These are phyloP conservation scores for Drosophila jambulina DNA, from an alignment of 1,140 invertebrate genomes.

Conservation along the genomic window DNA sequence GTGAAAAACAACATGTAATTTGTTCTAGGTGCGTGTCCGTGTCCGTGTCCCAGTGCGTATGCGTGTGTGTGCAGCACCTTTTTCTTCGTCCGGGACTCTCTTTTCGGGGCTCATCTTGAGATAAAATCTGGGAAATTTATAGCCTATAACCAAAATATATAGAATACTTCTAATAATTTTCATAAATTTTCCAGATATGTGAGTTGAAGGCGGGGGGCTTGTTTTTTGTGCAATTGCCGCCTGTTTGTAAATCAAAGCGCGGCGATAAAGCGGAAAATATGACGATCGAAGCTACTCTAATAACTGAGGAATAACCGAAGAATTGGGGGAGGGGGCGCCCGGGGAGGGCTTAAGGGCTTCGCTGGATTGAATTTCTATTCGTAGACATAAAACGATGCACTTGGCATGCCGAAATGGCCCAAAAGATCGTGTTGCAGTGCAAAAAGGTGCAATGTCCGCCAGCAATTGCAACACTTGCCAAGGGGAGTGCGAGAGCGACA, in stretches of 20 bases:
- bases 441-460: conserved; percentile 79
- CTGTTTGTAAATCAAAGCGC: conserved; percentile 75
- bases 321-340: neutral
- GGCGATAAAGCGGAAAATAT: conserved; percentile 69
- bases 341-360: neutral
- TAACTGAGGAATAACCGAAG: conserved; percentile 32
- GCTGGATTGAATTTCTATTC: conserved; percentile 75
- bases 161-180: conserved; percentile 83
- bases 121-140: conserved; percentile 81
- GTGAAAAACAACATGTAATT: conserved; percentile 84
- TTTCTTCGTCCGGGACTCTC: conserved; percentile 12
- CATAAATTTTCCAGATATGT: conserved; percentile 73
- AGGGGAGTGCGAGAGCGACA: conserved; percentile 9
- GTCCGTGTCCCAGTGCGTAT: conserved; percentile 16
- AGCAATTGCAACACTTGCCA: conserved; percentile 62
- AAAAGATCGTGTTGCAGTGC: conserved; percentile 75
- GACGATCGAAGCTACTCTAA: conserved; percentile 57
- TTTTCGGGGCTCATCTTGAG: conserved; percentile 72
- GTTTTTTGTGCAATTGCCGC: conserved; percentile 64
- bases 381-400: conserved; percentile 77
- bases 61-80: conserved; percentile 51
- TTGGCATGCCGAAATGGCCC: conserved; percentile 61
- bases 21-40: conserved; percentile 56
- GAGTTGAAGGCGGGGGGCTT: conserved; percentile 21
- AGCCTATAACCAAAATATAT: conserved; percentile 79